Evolutionary conservation across 2,113 vertebrate species (phyloP), one percentile per base, ranked within the genome.

Genomic region (Pterocles orientalis): DNA sequence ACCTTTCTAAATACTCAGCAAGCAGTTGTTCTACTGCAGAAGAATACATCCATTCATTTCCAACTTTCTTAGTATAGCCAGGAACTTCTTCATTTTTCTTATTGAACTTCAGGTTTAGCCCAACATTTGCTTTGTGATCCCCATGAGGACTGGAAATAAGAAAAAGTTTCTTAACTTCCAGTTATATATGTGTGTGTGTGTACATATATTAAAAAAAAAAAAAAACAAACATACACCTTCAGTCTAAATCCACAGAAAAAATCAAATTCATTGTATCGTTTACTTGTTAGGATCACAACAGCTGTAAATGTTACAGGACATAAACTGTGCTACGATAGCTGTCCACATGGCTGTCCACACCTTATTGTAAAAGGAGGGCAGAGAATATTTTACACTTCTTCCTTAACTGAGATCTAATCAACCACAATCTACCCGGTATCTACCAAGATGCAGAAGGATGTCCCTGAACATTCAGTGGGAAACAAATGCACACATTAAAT

Each of bases 61-160:
- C 99, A 12, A 99, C 98, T 94, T 98, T 99, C 98, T 99, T 99
- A 48, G 99, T 99, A 94, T 99, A 99, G 25, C 99, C 99, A 72
- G 99, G 99, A 69, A 99, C 99, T 96, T 99, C 99, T 96, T 99
- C 99, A 77, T 99, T 99, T 97, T 99, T 99, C 98, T 99, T 99
- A 98, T 99, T 99, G 96, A 99, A 99, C 94, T 99, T 99, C 61
- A 99, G 98, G 97, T 99, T 99, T 82, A 99, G 98, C 70, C 99
- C 99, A 69, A 99, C 99, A 66, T 99, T 99, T 45, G 98, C 98
- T 97, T 98, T 99, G 93, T 99, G 99, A 94, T 99, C 99, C 93
- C 99, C 99, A 93, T 99, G 99, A 57, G 99, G 99, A 96, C 99
- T 99, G 93, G 53, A 97, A 91, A 86, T 3, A 91, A 62, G 71